Conservation (phyloP, 2,888 invertebrate species). For the Apamea crenata region DNA sequence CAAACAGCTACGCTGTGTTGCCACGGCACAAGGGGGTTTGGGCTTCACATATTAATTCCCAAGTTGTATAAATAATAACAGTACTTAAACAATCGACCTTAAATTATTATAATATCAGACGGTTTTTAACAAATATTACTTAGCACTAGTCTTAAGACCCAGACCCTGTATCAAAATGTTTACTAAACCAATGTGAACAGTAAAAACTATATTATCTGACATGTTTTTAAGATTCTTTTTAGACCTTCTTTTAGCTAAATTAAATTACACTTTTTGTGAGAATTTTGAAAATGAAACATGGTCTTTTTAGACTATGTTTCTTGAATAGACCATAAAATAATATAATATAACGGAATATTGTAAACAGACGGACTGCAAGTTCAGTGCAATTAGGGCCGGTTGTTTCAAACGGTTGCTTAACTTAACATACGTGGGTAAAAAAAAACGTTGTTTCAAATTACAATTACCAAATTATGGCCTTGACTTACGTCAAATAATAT, state of each 20-base stretch:
- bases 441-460: too few relatives aligned
- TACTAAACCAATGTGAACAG: slow-evolving; percentile 16
- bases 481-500: too few relatives aligned
- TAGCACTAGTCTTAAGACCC: slow-evolving; percentile 36
- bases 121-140: slow-evolving; percentile 37
- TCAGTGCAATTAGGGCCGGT: background rate
- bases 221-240: slow-evolving; percentile 14
- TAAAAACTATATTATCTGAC: slow-evolving; percentile 28
- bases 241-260: background rate
- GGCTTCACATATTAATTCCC: background rate
- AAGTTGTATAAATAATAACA: slow-evolving; percentile 1
- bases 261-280: background rate
- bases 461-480: too few relatives aligned
- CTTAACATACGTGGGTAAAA: too few relatives aligned
- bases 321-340: background rate
- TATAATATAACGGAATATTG: background rate
- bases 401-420: too few relatives aligned
- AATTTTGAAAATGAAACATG: background rate
- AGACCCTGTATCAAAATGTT: slow-evolving; percentile 36
- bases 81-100: background rate
- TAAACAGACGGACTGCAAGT: slow-evolving; percentile 13
- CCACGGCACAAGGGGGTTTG: background rate
- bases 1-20: background rate
- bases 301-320: background rate
- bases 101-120: slow-evolving; percentile 20